phyloP scores from a whole-genome alignment of 1,140 invertebrate genomes.

The Nymphalis io region DNA sequence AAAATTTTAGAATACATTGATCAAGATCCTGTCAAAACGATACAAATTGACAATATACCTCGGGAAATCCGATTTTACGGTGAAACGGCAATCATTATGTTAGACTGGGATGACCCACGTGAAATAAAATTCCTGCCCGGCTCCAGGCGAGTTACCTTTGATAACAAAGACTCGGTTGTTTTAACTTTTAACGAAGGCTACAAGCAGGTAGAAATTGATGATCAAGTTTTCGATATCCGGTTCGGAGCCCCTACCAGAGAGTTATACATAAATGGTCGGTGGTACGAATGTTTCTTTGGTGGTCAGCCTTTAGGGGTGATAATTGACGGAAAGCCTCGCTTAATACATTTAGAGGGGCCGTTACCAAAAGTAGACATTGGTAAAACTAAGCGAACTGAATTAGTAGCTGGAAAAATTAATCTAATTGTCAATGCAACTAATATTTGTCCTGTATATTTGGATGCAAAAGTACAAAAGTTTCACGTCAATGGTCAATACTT shows the following conservation, averaged over 20 bases:
- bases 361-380: conserved; percentile 93
- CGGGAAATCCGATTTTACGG: conserved; percentile 94
- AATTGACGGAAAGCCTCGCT: conserved; percentile 88
- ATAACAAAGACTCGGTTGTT: conserved; percentile 85
- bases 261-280: conserved; percentile 92
- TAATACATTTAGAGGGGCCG: conserved; percentile 91
- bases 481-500: conserved; percentile 88
- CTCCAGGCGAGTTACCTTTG: conserved; percentile 84
- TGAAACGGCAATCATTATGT: conserved; percentile 90
- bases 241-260: conserved; percentile 96
- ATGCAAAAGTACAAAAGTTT: conserved; percentile 91
- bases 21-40: conserved; percentile 87
- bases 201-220: conserved; percentile 86
- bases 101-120: conserved; percentile 90
- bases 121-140: conserved; percentile 92
- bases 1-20: conserved; percentile 83
- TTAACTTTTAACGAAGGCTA: conserved; percentile 88
- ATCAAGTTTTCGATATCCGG: conserved; percentile 87
- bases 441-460: conserved; percentile 91
- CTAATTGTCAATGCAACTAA: conserved; percentile 90
- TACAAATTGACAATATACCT: conserved; percentile 90
- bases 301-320: conserved; percentile 92
- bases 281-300: conserved; percentile 95
- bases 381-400: conserved; percentile 85
- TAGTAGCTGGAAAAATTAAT: conserved; percentile 91